phyloP scores from a whole-genome alignment of 2,797 vertebrate genomes.

The Nasua narica region DNA sequence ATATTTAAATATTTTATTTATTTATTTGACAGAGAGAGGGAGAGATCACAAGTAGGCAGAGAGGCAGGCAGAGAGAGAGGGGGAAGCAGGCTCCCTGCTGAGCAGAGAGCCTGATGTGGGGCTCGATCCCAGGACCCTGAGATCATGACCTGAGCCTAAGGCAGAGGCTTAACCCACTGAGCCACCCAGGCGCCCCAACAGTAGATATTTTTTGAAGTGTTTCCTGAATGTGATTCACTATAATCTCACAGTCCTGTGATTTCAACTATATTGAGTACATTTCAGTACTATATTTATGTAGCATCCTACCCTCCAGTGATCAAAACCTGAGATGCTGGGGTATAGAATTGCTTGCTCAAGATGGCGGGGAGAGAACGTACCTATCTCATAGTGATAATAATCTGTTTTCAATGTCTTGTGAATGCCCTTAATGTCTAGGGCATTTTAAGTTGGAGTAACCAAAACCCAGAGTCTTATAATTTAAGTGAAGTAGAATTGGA shows the following conservation, averaged over 20 bases:
- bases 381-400: not conserved
- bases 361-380: not conserved
- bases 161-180: too few species aligned
- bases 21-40: too few species aligned
- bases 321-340: constrained; percentile 7
- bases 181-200: not conserved
- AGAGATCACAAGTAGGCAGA: too few species aligned
- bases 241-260: not conserved
- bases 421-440: constrained; percentile 14
- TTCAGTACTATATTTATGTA: constrained; percentile 1
- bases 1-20: too few species aligned
- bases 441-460: constrained; percentile 2
- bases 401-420: constrained; percentile 6
- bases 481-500: not conserved
- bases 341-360: not conserved
- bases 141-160: too few species aligned
- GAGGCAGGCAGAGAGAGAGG: too few species aligned
- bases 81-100: too few species aligned
- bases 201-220: constrained; percentile 1
- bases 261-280: not conserved
- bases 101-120: too few species aligned
- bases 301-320: not conserved
- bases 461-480: constrained; percentile 38
- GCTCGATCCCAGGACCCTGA: too few species aligned
- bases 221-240: constrained; percentile 25